These are phyloP conservation scores for Dromaius novaehollandiae DNA, from an alignment of 2,113 vertebrate species.

Conservation along the genomic window DNA sequence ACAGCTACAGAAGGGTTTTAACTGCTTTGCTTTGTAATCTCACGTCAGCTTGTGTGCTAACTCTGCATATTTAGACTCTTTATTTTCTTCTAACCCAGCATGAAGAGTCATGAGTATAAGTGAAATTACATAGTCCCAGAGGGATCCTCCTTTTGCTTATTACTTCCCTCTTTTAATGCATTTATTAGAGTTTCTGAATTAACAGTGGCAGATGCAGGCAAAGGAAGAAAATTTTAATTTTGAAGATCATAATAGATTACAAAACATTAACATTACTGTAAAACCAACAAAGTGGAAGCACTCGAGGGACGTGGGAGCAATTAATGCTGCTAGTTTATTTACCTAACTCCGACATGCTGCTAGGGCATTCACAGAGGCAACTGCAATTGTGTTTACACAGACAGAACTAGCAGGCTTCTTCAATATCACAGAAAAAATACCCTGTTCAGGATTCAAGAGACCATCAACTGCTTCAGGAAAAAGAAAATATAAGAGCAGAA, in stretches of 20 bases:
- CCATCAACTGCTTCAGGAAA: neutral
- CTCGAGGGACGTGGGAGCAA: conserved; percentile 49
- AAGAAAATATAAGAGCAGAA: neutral
- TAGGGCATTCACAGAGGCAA: conserved; percentile 9
- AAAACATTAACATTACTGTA: conserved; percentile 47
- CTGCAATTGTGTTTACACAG: conserved; percentile 15
- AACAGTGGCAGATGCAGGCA: conserved; percentile 47
- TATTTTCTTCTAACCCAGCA: conserved; percentile 37
- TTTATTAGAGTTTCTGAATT: conserved; percentile 60
- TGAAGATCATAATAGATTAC: conserved; percentile 57
- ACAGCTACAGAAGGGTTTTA: conserved; percentile 15
- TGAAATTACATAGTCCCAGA: conserved; percentile 49
- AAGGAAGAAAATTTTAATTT: conserved; percentile 61
- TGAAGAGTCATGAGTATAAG: neutral
- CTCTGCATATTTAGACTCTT: neutral
- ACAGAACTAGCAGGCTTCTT: neutral
- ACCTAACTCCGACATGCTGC: conserved; percentile 27
- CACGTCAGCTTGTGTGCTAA: neutral
- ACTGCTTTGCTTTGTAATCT: neutral
- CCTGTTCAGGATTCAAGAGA: neutral
- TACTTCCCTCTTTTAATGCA: conserved; percentile 47
- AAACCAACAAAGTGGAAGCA: conserved; percentile 43
- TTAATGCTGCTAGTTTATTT: conserved; percentile 59
- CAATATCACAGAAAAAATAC: neutral
- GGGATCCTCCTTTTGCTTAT: conserved; percentile 35